Conservation (phyloP, 2,797 vertebrate species). For the Poecilia velifera region DNA sequence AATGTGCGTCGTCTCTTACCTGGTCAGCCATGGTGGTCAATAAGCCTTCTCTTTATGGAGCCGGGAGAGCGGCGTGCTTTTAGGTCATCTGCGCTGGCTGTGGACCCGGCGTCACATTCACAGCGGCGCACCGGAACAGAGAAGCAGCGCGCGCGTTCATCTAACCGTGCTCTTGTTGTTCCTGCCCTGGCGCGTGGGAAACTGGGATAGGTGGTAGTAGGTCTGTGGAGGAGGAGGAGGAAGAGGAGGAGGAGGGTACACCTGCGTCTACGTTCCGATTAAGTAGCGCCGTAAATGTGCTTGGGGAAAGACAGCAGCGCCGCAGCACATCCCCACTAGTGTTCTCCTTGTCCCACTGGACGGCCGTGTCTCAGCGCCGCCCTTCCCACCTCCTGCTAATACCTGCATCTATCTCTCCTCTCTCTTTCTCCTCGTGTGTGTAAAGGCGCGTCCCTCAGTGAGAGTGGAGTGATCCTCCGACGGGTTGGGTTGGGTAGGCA, state of each 20-base stretch:
- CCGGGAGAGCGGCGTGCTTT: slow-evolving; percentile 52
- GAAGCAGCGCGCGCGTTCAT: slow-evolving; percentile 43
- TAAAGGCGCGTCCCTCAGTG: slow-evolving; percentile 50
- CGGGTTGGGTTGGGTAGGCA: slow-evolving; percentile 14
- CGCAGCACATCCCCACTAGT: slow-evolving; percentile 32
- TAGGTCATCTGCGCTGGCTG: slow-evolving; percentile 68
- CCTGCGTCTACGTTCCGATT: slow-evolving; percentile 56
- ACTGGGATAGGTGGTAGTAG: slow-evolving; percentile 14
- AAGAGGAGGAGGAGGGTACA: slow-evolving; percentile 42
- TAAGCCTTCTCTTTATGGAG: slow-evolving; percentile 56
- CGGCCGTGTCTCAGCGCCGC: slow-evolving; percentile 24
- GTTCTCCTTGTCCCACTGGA: slow-evolving; percentile 36
- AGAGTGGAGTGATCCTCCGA: slow-evolving; percentile 8
- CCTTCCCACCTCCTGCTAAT: slow-evolving; percentile 47
- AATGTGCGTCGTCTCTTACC: slow-evolving; percentile 64
- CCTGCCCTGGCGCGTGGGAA: slow-evolving; percentile 42
- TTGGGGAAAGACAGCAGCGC: slow-evolving; percentile 27
- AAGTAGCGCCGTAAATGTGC: slow-evolving; percentile 15
- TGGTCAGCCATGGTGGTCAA: slow-evolving; percentile 80
- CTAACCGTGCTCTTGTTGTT: slow-evolving; percentile 27
- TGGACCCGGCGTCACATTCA: slow-evolving; percentile 52
- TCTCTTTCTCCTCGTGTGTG: slow-evolving; percentile 17
- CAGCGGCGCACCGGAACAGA: slow-evolving; percentile 52
- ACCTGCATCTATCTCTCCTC: slow-evolving; percentile 46
- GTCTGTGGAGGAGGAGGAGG: slow-evolving; percentile 10